Evolutionary conservation across 2,888 invertebrate species (phyloP), one percentile per base, ranked within the genome.

Genomic region (Cheilosia scutellata): DNA sequence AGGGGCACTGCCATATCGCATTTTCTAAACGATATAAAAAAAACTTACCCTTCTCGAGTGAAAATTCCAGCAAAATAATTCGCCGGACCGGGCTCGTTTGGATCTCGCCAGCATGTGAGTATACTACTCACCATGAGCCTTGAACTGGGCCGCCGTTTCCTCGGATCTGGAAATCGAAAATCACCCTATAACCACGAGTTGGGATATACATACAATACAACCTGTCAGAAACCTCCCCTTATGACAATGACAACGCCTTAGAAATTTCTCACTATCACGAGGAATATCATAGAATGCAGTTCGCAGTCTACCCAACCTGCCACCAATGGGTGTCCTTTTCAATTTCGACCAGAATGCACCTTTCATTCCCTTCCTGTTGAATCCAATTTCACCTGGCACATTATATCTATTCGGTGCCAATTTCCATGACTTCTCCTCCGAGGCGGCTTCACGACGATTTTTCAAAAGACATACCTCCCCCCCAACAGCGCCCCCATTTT

Each of bases 361-460:
- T 40, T 88, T 87, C 6, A 88, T 55, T 0, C 90, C 90, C 58
- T 63, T 78, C 0, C 66, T 86, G 0, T 58, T 74, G 6, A 49
- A 62, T 7, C 77, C 90, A 0, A 90, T 88, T 1, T 78, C 80
- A 0, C 77, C 83, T 0, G 77, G 86, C 0, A 89, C 74, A 0
- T 88, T 88, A 49, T 91, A 91, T 1, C 89, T 88, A 87, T 91
- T 91, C 0, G 91, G 91, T 0, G 91, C 88, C 37, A 89, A 80
- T 1, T 90, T 88, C 87, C 89, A 91, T 1, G 83, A 49, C 16
- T 76, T 3, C 7, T 58, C 11, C 62, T 4, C 2, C 7, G 13
- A 9, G 4, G 11, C 7, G 2, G 20, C 9, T 5, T 68, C 62
- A 0, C 72, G n/a, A 13, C 31, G 0, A 7, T 13, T 25, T 78